A percentile compares a stretch with the other conserved stretches of the same genome.
Conservation (phyloP, 2,113 vertebrate genomes). For the Brachyhypopomus gauderio region DNA sequence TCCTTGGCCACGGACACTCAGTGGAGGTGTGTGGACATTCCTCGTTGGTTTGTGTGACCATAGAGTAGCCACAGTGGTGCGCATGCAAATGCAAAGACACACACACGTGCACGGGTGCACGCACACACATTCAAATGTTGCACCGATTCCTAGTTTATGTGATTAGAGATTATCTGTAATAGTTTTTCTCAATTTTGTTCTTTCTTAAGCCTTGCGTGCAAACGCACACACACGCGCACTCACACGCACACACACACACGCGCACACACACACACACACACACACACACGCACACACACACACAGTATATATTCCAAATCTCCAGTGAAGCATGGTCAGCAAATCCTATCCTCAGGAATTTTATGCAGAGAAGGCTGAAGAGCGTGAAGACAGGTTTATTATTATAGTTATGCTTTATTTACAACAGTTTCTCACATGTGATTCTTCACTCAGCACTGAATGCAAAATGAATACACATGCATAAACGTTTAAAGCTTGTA, state of each 20-base stretch:
- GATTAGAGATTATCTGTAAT: constrained; percentile 15
- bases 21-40: constrained; percentile 73
- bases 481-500: neutral
- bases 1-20: constrained; percentile 62
- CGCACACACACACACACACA: neutral
- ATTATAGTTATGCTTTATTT: constrained; percentile 9
- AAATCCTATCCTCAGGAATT: constrained; percentile 21
- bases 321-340: constrained; percentile 2
- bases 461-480: neutral
- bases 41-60: constrained; percentile 70
- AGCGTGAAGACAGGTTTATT: neutral
- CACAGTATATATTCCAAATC: constrained; percentile 10
- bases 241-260: neutral
- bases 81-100: neutral
- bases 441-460: neutral
- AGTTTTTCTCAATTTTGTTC: neutral
- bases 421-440: neutral
- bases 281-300: neutral
- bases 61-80: constrained; percentile 65
- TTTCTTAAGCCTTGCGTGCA: too few relatives aligned
- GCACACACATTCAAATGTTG: neutral
- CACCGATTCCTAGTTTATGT: constrained; percentile 24
- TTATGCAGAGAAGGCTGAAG: constrained; percentile 10
- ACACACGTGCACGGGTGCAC: neutral
- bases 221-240: neutral